Conservation (phyloP, 2,888 invertebrate species). For the Saturnia japonica region DNA sequence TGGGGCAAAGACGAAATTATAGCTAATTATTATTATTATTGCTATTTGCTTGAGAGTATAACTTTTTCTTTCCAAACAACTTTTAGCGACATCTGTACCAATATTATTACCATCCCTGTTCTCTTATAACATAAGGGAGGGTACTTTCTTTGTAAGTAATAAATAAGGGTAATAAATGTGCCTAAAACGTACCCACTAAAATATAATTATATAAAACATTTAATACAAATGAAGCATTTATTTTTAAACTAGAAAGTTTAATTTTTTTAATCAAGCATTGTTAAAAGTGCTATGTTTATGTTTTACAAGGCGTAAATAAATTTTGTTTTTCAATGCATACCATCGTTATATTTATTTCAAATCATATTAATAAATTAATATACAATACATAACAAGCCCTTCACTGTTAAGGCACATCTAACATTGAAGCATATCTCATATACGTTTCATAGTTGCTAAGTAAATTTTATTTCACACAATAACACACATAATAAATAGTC, state of each 20-base stretch:
- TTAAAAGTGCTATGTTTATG: neutral
- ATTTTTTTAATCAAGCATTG: neutral
- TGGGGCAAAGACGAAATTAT: too few relatives aligned
- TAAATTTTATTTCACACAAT: slow-evolving; percentile 3
- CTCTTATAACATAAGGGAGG: neutral
- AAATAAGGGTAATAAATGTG: neutral
- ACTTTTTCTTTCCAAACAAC: too few relatives aligned
- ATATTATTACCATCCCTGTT: too few relatives aligned
- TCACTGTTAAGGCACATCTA: slow-evolving; percentile 10
- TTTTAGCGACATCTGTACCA: too few relatives aligned
- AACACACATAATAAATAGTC: neutral
- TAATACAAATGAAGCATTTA: neutral
- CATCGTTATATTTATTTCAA: neutral
- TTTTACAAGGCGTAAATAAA: neutral
- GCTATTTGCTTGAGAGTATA: too few relatives aligned
- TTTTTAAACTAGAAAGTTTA: neutral
- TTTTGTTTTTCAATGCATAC: neutral
- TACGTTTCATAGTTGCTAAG: neutral
- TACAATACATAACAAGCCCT: neutral
- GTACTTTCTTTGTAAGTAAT: neutral
- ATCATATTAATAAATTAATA: neutral
- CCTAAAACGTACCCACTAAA: neutral
- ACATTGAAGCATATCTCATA: neutral
- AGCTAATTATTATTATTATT: too few relatives aligned
- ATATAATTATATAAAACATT: neutral